A percentile compares a stretch with the other conserved stretches of the same genome.
Evolutionary conservation across 2,888 invertebrate species (phyloP).

Genomic region (Drosophila austrosaltans): DNA sequence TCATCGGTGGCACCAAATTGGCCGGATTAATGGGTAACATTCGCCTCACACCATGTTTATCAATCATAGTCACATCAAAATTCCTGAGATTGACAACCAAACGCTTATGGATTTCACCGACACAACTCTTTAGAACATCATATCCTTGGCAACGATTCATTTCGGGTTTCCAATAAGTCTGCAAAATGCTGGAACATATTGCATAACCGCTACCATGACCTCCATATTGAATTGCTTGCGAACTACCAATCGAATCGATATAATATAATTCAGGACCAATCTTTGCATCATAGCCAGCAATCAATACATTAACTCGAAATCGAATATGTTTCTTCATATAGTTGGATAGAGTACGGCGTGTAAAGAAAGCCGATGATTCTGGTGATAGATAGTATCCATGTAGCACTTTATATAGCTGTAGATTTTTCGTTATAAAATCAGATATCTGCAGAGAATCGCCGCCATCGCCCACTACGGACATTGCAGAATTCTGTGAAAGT

Average conservation of each 20-base stretch:
- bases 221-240: slow-evolving; percentile 92
- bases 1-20: background rate
- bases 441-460: slow-evolving; percentile 97
- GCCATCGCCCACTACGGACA: slow-evolving; percentile 94
- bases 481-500: slow-evolving; percentile 92
- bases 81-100: slow-evolving; percentile 94
- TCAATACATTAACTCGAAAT: slow-evolving; percentile 53
- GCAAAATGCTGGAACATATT: slow-evolving; percentile 94
- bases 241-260: slow-evolving; percentile 86
- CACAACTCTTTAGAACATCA: slow-evolving; percentile 91
- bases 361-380: slow-evolving; percentile 93
- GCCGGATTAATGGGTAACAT: slow-evolving; percentile 86
- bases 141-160: slow-evolving; percentile 91
- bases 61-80: slow-evolving; percentile 93
- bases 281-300: slow-evolving; percentile 87
- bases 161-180: slow-evolving; percentile 91
- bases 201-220: slow-evolving; percentile 96
- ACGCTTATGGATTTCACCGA: slow-evolving; percentile 92
- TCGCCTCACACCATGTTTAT: slow-evolving; percentile 91
- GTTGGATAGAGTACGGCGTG: slow-evolving; percentile 94
- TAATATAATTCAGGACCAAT: slow-evolving; percentile 92
- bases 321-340: slow-evolving; percentile 90
- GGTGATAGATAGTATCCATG: slow-evolving; percentile 97
- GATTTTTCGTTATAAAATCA: slow-evolving; percentile 96
- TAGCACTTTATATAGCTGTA: slow-evolving; percentile 97